These are phyloP conservation scores for Garra rufa DNA, from an alignment of 2,113 vertebrate species.

Conservation along the genomic window DNA sequence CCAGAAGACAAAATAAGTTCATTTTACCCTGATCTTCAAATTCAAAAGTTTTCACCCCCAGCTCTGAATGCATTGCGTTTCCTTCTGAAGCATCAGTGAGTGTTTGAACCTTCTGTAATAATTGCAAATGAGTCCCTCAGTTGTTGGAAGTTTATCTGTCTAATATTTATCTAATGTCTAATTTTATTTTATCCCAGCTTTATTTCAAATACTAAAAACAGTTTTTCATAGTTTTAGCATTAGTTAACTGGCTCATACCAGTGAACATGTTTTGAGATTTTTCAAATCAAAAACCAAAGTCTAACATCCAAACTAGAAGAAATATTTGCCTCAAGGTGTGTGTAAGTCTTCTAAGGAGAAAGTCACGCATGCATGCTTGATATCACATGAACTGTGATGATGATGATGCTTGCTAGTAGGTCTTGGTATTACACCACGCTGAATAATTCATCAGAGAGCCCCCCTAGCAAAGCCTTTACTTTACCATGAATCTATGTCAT, in stretches of 20 bases:
- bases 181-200: no score
- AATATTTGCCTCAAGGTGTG: not conserved
- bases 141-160: no score
- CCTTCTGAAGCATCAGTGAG: no score
- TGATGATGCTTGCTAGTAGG: conserved; percentile 6
- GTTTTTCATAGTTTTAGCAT: no score
- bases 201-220: no score
- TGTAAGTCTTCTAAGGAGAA: not conserved
- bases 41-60: no score
- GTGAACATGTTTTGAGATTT: not conserved
- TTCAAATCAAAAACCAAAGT: not conserved
- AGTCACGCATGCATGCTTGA: not conserved
- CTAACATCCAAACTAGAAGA: not conserved
- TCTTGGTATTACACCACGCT: conserved; percentile 17
- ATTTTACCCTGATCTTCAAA: no score
- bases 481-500: conserved; percentile 27
- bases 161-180: not conserved
- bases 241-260: no score
- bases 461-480: not conserved
- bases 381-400: not conserved
- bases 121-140: no score
- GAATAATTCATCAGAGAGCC: conserved; percentile 39
- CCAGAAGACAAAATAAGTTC: no score
- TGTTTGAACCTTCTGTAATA: no score
- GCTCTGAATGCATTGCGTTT: no score